A percentile compares a stretch with the other conserved stretches of the same genome.
These are phyloP conservation scores for Plusia festucae DNA, from an alignment of 2,888 invertebrate genomes.

Conservation along the genomic window DNA sequence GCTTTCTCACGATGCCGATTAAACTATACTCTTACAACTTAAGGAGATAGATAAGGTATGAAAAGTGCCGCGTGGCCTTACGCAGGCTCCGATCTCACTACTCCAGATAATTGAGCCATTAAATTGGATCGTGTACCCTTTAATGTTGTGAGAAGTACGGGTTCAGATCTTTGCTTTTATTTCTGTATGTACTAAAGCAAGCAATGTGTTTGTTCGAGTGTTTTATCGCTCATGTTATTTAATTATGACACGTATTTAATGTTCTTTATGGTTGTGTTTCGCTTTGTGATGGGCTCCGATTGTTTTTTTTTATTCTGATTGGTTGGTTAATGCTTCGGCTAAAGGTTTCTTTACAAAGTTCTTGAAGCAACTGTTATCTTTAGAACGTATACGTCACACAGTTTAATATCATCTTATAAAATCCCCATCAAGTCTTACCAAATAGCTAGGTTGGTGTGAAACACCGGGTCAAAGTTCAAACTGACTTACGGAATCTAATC, in stretches of 20 bases:
- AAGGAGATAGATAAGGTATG: constrained; percentile 70
- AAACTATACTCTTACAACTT: constrained; percentile 58
- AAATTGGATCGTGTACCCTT: constrained; percentile 80
- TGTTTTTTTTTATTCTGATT: not conserved
- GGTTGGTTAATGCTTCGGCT: not conserved
- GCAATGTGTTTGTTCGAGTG: constrained; percentile 75
- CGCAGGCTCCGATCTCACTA: constrained; percentile 74
- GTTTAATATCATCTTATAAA: not conserved
- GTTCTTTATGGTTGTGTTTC: constrained; percentile 29
- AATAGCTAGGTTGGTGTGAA: not conserved
- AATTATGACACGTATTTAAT: constrained; percentile 59
- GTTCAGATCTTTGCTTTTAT: constrained; percentile 68
- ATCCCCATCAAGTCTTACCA: not conserved
- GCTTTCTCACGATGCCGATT: constrained; percentile 65
- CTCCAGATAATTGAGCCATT: constrained; percentile 87
- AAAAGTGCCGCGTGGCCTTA: constrained; percentile 66
- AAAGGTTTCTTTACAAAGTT: no score
- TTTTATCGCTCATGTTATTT: constrained; percentile 60
- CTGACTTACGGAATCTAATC: not conserved
- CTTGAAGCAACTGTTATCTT: not conserved
- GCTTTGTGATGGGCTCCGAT: not conserved
- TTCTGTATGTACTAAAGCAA: constrained; percentile 71
- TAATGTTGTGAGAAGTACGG: constrained; percentile 78
- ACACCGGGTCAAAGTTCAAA: not conserved
- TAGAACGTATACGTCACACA: not conserved